A percentile compares a stretch with the other conserved stretches of the same genome.
phyloP scores from a whole-genome alignment of 2,888 invertebrate species.

The Papilio gigon region DNA sequence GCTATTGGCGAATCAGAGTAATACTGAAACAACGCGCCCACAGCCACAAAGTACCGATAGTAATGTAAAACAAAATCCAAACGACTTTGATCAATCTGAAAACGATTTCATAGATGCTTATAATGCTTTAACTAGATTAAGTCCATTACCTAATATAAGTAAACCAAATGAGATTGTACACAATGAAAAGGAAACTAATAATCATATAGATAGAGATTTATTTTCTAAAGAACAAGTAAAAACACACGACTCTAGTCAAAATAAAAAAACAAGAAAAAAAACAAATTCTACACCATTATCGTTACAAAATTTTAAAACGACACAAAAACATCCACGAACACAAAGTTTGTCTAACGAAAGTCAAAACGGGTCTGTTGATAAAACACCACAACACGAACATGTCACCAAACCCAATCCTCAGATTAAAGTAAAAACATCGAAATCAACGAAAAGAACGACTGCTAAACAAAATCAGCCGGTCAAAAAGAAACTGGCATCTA shows the following conservation, averaged over 20 bases:
- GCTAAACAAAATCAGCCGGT: not conserved
- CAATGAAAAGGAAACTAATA: constrained; percentile 43
- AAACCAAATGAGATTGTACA: constrained; percentile 25
- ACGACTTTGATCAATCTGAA: constrained; percentile 73
- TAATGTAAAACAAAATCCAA: constrained; percentile 50
- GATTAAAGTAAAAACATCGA: constrained; percentile 10
- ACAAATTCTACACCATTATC: constrained; percentile 1
- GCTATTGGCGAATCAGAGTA: constrained; percentile 55
- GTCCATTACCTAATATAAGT: constrained; percentile 68
- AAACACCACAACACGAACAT: constrained; percentile 1
- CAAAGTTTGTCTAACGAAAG: not conserved
- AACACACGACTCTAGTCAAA: not conserved
- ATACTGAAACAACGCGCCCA: constrained; percentile 44
- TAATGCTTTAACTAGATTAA: constrained; percentile 71
- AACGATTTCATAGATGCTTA: constrained; percentile 78
- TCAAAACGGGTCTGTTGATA: not conserved
- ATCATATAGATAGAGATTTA: constrained; percentile 39
- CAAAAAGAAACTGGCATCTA: constrained; percentile 7
- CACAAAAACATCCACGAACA: constrained; percentile 16
- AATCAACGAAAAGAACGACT: constrained; percentile 1
- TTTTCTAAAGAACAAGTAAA: constrained; percentile 22
- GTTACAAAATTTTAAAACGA: not conserved
- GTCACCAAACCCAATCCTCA: constrained; percentile 1
- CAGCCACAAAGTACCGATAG: constrained; percentile 36
- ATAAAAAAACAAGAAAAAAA: not conserved